Conservation (phyloP, 2,888 invertebrate genomes). For the Sympetrum striolatum region DNA sequence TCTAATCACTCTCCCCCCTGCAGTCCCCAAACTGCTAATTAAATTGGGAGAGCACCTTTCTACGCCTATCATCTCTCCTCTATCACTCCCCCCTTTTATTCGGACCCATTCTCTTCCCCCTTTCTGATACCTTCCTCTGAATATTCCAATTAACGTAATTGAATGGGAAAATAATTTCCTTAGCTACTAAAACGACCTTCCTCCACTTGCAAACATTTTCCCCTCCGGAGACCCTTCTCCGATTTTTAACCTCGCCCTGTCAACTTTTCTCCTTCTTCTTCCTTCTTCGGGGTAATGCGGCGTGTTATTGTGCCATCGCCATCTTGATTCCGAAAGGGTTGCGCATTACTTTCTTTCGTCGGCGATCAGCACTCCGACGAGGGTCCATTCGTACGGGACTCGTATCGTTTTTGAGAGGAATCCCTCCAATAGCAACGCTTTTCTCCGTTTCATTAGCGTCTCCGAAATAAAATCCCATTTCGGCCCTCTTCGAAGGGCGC, state of each 20-base stretch:
- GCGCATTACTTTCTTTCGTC: neutral
- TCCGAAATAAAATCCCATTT: neutral
- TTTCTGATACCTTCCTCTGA: neutral
- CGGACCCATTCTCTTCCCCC: neutral
- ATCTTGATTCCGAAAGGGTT: neutral
- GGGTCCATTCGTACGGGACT: neutral
- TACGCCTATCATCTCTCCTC: neutral
- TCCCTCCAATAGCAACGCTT: neutral
- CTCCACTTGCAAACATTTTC: neutral
- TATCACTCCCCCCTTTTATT: neutral
- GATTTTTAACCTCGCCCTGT: neutral
- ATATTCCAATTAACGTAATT: conserved; percentile 24
- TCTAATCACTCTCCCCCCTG: conserved; percentile 1
- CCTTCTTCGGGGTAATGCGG: neutral
- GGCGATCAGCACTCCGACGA: neutral
- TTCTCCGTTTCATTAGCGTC: neutral
- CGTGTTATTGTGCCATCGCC: neutral
- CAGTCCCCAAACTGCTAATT: conserved; percentile 32
- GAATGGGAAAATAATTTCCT: conserved; percentile 23
- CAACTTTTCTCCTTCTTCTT: neutral
- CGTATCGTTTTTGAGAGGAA: neutral
- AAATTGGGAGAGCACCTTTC: conserved; percentile 39
- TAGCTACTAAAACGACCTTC: neutral
- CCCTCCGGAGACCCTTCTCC: neutral
- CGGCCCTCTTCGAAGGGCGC: neutral